Percentiles rank a stretch among this genome's conserved stretches.
phyloP scores from a whole-genome alignment of 2,888 invertebrate genomes.

The Zootermopsis nevadensis region DNA sequence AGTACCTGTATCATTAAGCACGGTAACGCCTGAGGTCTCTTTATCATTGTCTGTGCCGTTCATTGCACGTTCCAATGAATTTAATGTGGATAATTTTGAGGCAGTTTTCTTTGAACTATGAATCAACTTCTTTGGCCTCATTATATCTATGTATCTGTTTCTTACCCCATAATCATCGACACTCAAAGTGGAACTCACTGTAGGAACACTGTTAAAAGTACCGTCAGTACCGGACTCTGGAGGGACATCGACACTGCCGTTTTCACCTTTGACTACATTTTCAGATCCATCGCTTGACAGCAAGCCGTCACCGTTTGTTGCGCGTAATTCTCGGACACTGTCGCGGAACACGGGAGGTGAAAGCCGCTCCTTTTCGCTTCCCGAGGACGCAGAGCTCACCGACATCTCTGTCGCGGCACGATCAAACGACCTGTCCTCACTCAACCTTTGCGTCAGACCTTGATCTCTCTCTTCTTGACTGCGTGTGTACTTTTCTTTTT shows the following conservation, averaged over 20 bases:
- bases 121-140: constrained; percentile 28
- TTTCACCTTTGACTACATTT: not conserved
- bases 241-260: not conserved
- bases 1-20: not conserved
- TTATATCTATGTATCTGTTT: not conserved
- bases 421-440: no score
- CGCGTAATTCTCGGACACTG: not conserved
- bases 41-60: not conserved
- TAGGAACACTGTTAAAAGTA: constrained; percentile 24
- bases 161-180: not conserved
- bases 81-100: not conserved
- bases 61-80: not conserved
- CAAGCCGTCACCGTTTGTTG: not conserved
- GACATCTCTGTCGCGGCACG: no score
- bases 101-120: not conserved
- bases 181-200: not conserved
- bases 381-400: not conserved
- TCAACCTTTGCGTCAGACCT: no score
- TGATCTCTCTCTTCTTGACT: not conserved
- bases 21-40: not conserved
- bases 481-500: not conserved
- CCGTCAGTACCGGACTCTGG: not conserved
- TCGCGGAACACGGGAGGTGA: no score
- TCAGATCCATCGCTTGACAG: not conserved
- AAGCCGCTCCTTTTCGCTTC: no score